Evolutionary conservation across 2,113 vertebrate genomes (phyloP).

Genomic region (Pomatostomus ruficeps): DNA sequence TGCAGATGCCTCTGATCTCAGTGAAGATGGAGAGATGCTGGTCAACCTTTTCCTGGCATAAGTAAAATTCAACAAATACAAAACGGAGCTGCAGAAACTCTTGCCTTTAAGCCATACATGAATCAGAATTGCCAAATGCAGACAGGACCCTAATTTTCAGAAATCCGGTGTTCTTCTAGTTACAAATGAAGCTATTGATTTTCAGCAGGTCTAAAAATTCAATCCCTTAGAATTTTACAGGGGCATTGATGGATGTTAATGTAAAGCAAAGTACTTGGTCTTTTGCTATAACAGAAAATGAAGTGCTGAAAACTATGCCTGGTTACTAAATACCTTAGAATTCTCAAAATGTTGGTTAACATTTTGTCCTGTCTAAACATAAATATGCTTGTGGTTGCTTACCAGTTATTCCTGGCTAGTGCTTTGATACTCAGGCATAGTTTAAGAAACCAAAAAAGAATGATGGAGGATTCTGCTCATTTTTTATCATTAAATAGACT

Average conservation of each 20-base stretch:
- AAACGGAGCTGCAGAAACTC: background rate
- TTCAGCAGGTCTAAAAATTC: background rate
- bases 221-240: background rate
- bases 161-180: background rate
- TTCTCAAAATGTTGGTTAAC: background rate
- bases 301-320: background rate
- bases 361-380: background rate
- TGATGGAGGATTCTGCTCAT: background rate
- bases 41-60: background rate
- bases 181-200: background rate
- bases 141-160: background rate
- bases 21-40: background rate
- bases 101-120: background rate
- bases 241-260: background rate
- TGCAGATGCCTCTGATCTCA: background rate
- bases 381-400: background rate
- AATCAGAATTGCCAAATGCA: background rate
- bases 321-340: background rate
- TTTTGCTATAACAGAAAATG: background rate
- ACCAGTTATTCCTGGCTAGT: background rate
- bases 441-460: background rate
- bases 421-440: background rate
- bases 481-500: background rate
- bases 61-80: background rate
- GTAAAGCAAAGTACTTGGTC: background rate